Evolutionary conservation across 2,113 vertebrate species (phyloP).

Genomic region (Theropithecus gelada): DNA sequence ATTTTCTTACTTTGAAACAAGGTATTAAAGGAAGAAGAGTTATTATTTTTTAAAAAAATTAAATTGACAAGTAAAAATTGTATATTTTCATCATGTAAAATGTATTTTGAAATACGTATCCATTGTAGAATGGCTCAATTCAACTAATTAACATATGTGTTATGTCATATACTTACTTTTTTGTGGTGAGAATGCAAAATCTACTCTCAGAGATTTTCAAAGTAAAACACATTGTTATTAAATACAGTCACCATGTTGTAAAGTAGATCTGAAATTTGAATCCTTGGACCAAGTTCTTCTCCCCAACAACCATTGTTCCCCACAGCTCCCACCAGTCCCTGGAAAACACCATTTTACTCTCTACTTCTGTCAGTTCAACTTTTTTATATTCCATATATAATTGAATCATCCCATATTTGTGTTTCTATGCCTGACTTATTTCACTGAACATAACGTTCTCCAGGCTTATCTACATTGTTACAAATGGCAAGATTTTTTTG

Average conservation of each 20-base stretch:
- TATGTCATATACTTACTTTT: too few species aligned
- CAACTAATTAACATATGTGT: too few species aligned
- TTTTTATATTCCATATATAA: neutral
- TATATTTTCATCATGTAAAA: too few species aligned
- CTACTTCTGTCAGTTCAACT: neutral
- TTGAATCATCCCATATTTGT: neutral
- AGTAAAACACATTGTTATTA: neutral
- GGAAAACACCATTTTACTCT: neutral
- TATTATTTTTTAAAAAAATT: neutral
- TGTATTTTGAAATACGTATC: too few species aligned
- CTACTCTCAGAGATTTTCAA: too few species aligned
- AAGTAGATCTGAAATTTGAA: neutral
- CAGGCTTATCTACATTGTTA: neutral
- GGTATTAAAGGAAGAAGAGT: neutral
- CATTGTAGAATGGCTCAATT: too few species aligned
- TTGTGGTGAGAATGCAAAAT: too few species aligned
- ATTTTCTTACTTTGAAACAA: neutral
- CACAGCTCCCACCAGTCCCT: neutral
- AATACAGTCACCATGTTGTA: neutral
- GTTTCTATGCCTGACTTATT: neutral
- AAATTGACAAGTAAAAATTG: too few species aligned
- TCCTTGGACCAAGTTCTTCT: neutral
- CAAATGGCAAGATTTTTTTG: neutral
- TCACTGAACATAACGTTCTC: neutral
- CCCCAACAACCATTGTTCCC: neutral